These are phyloP conservation scores for Eupeodes latifasciatus DNA, from an alignment of 2,888 invertebrate species.

Conservation along the genomic window DNA sequence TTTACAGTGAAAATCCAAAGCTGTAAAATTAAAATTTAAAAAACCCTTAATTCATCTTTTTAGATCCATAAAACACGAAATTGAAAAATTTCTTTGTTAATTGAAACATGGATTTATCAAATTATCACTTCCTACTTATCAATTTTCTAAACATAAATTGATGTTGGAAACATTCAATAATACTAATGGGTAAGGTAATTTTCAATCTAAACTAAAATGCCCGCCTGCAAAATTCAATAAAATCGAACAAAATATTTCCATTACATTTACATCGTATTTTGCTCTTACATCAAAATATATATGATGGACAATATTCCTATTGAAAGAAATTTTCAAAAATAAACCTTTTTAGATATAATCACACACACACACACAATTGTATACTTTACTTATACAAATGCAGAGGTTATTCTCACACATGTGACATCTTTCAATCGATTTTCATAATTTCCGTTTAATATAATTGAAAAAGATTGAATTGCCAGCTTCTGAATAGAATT, in stretches of 20 bases:
- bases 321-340: neutral
- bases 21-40: too few species aligned
- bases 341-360: neutral
- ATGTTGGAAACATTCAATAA: neutral
- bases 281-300: neutral
- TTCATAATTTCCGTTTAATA: slow-evolving; percentile 63
- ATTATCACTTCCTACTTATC: neutral
- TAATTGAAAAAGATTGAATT: slow-evolving; percentile 51
- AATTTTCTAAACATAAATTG: neutral
- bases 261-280: neutral
- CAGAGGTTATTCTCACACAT: neutral
- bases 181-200: neutral
- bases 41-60: too few species aligned
- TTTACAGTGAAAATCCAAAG: too few species aligned
- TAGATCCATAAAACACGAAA: too few species aligned
- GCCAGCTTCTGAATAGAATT: slow-evolving; percentile 17
- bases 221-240: slow-evolving; percentile 5
- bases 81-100: neutral
- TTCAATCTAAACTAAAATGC: neutral
- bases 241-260: neutral
- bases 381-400: neutral
- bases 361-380: neutral
- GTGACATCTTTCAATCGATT: slow-evolving; percentile 49
- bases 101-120: neutral
- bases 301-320: slow-evolving; percentile 2